Conservation (phyloP, 2,113 vertebrate genomes). For the Ochotona curzoniae region DNA sequence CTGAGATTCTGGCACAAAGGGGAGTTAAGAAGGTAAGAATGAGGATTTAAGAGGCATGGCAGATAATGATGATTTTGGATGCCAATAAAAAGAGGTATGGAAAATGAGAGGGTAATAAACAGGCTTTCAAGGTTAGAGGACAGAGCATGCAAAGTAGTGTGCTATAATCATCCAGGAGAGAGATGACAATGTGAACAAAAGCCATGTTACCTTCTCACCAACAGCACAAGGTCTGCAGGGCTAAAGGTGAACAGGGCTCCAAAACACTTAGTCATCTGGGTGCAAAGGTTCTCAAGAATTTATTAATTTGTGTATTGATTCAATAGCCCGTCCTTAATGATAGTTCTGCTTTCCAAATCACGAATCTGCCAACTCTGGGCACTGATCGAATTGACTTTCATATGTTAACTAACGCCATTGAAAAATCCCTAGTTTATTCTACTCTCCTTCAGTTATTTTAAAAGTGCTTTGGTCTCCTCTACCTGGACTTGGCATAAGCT, state of each 20-base stretch:
- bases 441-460: not conserved
- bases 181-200: not conserved
- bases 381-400: not conserved
- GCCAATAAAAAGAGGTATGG: not conserved
- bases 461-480: not conserved
- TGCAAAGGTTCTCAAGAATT: not conserved
- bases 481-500: not conserved
- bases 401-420: not conserved
- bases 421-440: not conserved
- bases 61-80: not conserved
- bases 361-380: not conserved
- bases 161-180: not conserved
- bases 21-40: not conserved
- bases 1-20: not conserved
- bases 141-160: not conserved
- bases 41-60: not conserved
- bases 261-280: not conserved
- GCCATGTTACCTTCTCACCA: not conserved
- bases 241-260: not conserved
- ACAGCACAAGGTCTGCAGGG: not conserved
- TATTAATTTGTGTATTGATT: not conserved
- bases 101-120: not conserved
- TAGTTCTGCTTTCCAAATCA: not conserved
- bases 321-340: not conserved
- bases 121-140: not conserved